Evolutionary conservation across 2,113 vertebrate species (phyloP).

Genomic region (Scolopax mira): DNA sequence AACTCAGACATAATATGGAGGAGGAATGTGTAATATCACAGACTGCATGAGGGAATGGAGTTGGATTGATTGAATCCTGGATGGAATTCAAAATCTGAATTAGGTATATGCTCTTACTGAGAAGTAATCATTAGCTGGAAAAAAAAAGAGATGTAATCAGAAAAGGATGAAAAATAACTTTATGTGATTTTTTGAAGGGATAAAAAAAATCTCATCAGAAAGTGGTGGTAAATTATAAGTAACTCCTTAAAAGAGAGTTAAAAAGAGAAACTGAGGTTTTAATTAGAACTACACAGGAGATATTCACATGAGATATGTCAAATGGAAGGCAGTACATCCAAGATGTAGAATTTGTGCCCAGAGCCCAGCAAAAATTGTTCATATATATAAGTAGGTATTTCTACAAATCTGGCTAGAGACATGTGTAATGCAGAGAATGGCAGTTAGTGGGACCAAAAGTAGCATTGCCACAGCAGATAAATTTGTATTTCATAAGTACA

Average conservation of each 20-base stretch:
- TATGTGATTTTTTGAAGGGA: not conserved
- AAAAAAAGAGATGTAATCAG: not conserved
- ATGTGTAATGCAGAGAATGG: not conserved
- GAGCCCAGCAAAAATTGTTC: not conserved
- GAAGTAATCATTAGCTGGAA: not conserved
- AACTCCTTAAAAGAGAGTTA: not conserved
- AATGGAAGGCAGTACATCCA: not conserved
- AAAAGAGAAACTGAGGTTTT: not conserved
- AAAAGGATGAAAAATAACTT: not conserved
- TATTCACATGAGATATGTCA: not conserved
- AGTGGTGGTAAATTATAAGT: not conserved
- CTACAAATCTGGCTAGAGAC: not conserved
- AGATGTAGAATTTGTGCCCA: not conserved
- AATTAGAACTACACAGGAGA: not conserved
- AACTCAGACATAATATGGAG: not conserved
- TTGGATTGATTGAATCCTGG: not conserved
- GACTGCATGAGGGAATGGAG: not conserved
- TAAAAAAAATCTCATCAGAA: not conserved
- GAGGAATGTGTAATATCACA: not conserved
- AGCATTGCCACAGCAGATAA: not conserved
- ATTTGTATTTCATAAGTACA: not conserved
- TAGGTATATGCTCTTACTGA: not conserved
- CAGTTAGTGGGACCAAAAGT: not conserved
- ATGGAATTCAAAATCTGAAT: not conserved
- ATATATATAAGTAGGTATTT: not conserved